Base-by-base conservation (phyloP, 2,888 invertebrate genomes). In the Synanthedon formicaeformis region DNA sequence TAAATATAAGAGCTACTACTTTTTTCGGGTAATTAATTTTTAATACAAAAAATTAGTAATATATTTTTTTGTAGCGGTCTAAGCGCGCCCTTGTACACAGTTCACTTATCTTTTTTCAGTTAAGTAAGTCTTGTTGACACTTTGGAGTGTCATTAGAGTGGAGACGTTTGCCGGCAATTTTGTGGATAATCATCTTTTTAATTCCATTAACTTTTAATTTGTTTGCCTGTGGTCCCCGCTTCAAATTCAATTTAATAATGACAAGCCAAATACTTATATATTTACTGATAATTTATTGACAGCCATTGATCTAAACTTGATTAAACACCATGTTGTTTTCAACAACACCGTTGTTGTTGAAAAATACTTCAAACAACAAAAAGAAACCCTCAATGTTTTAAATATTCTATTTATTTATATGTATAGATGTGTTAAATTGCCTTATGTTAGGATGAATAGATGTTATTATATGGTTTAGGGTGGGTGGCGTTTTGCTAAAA, bases 171-270 rank as follows among this genome's bases (percentile, higher is more conserved):
- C 66, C 59, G 52, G 58, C 73, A 69, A 76, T 78, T 75, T 67
- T 63, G 62, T 56, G 63, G 62, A 70, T 74, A 74, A 75, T 75
- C 72, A 70, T 75, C 67, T 74, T 78, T 80, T 78, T 75, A 76
- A 80, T 74, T 62, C 67, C 63, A 71, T 73, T 69, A 72, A 64
- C 63, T 59, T 61, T 45, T 13, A 45, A 45, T 45, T 45, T 45
- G 45, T 45, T 45, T 45, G 45, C 13, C 45, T 45, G n/a, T 45
- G 45, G 45, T 45, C 45, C 10, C 13, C 45, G 45, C 5, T 34
- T 45, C 45, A n/a, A 45, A 45, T 45, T 45, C 10, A 12, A 45
- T 13, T n/a, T 45, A 45, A 45, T 45, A 45, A 45, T 12, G 27
- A 34, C 27, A 12, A 13, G 45, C 11, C 13, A 10, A 34, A 23